Percentiles rank a stretch among this genome's conserved stretches.
Evolutionary conservation across 2,113 vertebrate genomes (phyloP).

Genomic region (Eptesicus fuscus): DNA sequence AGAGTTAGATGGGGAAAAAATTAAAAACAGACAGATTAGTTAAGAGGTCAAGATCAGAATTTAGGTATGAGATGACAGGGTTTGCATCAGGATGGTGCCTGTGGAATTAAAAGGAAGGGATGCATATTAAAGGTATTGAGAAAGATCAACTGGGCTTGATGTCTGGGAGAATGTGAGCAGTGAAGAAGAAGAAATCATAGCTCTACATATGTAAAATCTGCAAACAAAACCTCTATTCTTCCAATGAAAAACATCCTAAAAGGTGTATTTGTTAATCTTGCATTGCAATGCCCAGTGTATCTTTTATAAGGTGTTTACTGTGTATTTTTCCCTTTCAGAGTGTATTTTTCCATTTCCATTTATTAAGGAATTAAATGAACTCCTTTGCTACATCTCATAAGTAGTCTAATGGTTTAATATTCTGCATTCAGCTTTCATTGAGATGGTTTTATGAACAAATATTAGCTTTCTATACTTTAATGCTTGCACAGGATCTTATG

Average conservation of each 20-base stretch:
- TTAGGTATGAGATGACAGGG: neutral
- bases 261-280: neutral
- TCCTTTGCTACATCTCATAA: constrained; percentile 57
- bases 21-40: neutral
- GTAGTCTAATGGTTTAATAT: constrained; percentile 63
- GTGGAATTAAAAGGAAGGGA: neutral
- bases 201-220: neutral
- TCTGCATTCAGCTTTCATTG: constrained; percentile 46
- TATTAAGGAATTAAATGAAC: constrained; percentile 53
- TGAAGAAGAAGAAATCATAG: neutral
- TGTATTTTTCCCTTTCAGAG: neutral
- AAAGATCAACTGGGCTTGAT: neutral
- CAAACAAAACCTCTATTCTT: neutral
- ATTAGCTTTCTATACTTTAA: constrained; percentile 64
- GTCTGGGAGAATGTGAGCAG: neutral
- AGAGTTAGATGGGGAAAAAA: neutral
- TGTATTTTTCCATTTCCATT: constrained; percentile 36
- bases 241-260: neutral
- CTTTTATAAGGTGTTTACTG: neutral
- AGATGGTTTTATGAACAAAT: constrained; percentile 69
- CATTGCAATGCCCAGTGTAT: neutral
- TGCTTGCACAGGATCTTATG: constrained; percentile 61
- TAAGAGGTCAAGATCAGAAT: neutral
- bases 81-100: neutral
- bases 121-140: neutral